Evolutionary conservation across 2,888 invertebrate species (phyloP), one percentile per base, ranked within the genome.

Genomic region (Portevinia maculata): DNA sequence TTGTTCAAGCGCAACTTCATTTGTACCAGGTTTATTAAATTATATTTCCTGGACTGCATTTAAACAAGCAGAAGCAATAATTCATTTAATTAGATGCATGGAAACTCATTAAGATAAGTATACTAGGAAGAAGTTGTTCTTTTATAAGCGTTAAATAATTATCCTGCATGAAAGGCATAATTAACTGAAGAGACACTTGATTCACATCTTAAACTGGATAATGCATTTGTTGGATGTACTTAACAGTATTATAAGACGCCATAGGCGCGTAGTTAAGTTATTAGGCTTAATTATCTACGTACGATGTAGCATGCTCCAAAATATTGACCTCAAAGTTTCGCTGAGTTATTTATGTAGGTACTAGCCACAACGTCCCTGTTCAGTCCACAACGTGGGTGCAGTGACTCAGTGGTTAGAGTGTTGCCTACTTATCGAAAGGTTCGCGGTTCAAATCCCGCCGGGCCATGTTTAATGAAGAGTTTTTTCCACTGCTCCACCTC

Each of bases 31-130:
- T 44, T 46, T 15, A 30, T 41, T 4, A 24, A 32, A 86, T 86
- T 85, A 85, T 7, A 52, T 39, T 62, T 46, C 30, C 34, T n/a
- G 37, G 55, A 34, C 53, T 57, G 41, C 76, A 69, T 60, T 57
- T 28, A 28, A 24, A 74, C 37, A 48, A 41, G 34, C 19, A 41
- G 74, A 87, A 87, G 88, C 87, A 88, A n/a, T n/a, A n/a, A 87
- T 88, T 88, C 88, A 88, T 89, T 88, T 88, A 88, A 88, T 88
- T 89, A 88, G 88, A 89, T 88, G 88, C 88, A 89, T 88, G 87
- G 87, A 86, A 88, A 87, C 89, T 89, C 88, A 88, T 88, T 89
- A 89, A 88, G 89, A 88, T 88, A 88, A 88, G 89, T 88, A n/a
- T n/a, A 89, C 88, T 84, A 84, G 37, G 60, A 21, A 71, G 65